These are phyloP conservation scores for Colistium nudipinnis DNA, from an alignment of 2,113 vertebrate genomes.

Conservation along the genomic window DNA sequence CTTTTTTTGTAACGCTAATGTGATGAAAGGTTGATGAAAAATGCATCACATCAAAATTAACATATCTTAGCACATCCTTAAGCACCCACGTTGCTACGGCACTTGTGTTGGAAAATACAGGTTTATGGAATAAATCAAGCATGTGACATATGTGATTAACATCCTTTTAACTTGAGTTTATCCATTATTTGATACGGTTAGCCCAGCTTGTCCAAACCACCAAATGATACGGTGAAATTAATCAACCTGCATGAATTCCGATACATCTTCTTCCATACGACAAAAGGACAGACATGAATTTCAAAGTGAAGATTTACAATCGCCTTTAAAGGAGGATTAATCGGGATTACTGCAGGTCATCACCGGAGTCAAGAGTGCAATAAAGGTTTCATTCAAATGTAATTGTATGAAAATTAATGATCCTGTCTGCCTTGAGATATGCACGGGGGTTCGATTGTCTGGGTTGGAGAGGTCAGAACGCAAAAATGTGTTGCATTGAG, in stretches of 20 bases:
- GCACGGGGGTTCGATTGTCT: slow-evolving; percentile 11
- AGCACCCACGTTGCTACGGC: not conserved
- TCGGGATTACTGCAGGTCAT: slow-evolving; percentile 33
- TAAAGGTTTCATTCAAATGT: slow-evolving; percentile 61
- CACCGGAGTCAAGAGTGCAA: slow-evolving; percentile 52
- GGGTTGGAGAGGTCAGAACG: slow-evolving; percentile 34
- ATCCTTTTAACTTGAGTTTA: not conserved
- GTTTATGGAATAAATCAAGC: not conserved
- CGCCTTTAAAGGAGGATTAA: slow-evolving; percentile 10
- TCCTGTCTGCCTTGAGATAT: slow-evolving; percentile 33
- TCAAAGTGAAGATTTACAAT: slow-evolving; percentile 26
- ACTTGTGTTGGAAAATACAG: not conserved
- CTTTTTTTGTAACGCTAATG: no score
- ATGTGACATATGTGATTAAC: not conserved
- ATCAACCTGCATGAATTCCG: not conserved
- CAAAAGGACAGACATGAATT: not conserved
- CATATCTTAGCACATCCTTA: not conserved
- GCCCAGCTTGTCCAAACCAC: not conserved
- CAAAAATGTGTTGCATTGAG: slow-evolving; percentile 37
- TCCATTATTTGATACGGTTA: not conserved
- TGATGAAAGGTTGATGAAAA: no score
- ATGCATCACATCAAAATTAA: not conserved
- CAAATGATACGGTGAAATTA: not conserved
- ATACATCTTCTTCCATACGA: not conserved
- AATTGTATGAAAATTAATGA: slow-evolving; percentile 54